Evolutionary conservation across 2,113 vertebrate genomes (phyloP), one percentile per base, ranked within the genome.

Genomic region (Centrocercus urophasianus): DNA sequence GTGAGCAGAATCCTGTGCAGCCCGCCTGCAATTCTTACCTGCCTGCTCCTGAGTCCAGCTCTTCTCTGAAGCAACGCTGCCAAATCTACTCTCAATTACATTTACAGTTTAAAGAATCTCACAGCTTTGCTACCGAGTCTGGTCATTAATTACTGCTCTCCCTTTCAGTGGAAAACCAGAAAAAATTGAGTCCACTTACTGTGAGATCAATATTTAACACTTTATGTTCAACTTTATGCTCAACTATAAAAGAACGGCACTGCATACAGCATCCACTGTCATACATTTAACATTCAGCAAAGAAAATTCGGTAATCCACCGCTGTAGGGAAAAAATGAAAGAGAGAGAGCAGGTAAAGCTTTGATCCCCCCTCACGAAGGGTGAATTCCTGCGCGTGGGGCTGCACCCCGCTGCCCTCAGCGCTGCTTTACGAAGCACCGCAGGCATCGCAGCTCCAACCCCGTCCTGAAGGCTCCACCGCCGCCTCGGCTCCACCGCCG

Each of bases 1-100:
- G 97, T 96, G 28, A 97, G 97, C 4, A 96, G 96, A 21, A 96
- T 97, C 75, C 97, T 95, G 25, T 96, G 98, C 24, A 97, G 96
- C 48, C 98, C 98, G 28, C 98, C 98, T 64, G 90, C 54, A 54
- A 28, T 54, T 13, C 42, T 28, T 20, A 12, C 30, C 40, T 18
- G 27, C 63, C 20, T 18, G 47, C 16, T 24, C 45, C 47, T 70
- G n/a, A 50, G 8, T 19, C 22, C 66, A 27, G 15, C 16, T 36
- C n/a, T 36, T 24, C 47, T 25, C 66, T 21, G 34, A 48, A 34
- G 45, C 4, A 82, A 96, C 76, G 89, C 96, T 74, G 95, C 45
- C 69, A 96, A 88, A 50, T 93, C 96, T 69, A 88, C 86, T 43
- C 21, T 75, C 63, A 34, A 77, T 57, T 2, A 96, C 94, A 38